Conservation (phyloP, 2,888 invertebrate species). For the Pyrrhia umbra region DNA sequence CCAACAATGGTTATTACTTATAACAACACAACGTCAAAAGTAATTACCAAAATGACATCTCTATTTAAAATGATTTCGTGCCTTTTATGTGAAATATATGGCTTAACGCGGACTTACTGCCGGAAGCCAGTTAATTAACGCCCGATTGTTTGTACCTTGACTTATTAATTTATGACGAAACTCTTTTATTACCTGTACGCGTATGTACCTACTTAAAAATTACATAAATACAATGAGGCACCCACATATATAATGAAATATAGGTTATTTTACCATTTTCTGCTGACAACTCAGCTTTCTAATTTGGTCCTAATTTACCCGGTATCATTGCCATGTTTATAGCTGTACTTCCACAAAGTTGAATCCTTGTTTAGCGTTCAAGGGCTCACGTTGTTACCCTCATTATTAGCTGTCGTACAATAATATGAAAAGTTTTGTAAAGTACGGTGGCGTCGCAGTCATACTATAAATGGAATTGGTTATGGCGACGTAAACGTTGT, state of each 20-base stretch:
- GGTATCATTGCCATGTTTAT: slow-evolving; percentile 68
- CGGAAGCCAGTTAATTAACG: slow-evolving; percentile 56
- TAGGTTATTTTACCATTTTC: slow-evolving; percentile 4
- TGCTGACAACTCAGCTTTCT: slow-evolving; percentile 38
- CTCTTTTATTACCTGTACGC: slow-evolving; percentile 30
- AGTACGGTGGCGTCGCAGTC: slow-evolving; percentile 66
- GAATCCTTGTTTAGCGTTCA: slow-evolving; percentile 71
- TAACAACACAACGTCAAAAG: slow-evolving; percentile 36
- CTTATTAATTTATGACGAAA: slow-evolving; percentile 41
- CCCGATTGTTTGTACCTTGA: slow-evolving; percentile 41
- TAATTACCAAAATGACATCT: slow-evolving; percentile 33
- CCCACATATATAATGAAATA: not conserved
- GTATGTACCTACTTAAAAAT: not conserved
- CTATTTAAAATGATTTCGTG: slow-evolving; percentile 41
- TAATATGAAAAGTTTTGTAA: slow-evolving; percentile 77
- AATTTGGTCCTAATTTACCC: slow-evolving; percentile 65
- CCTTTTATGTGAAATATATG: slow-evolving; percentile 42
- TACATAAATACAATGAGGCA: not conserved
- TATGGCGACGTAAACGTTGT: slow-evolving; percentile 80
- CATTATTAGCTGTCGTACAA: slow-evolving; percentile 72
- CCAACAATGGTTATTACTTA: slow-evolving; percentile 12
- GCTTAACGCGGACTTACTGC: slow-evolving; percentile 40
- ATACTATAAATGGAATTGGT: slow-evolving; percentile 78
- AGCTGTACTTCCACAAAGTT: slow-evolving; percentile 68
- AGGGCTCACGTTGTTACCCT: slow-evolving; percentile 71